Percentiles rank a stretch among this genome's conserved stretches.
phyloP scores from a whole-genome alignment of 2,888 invertebrate genomes.

The Linyphia triangularis region DNA sequence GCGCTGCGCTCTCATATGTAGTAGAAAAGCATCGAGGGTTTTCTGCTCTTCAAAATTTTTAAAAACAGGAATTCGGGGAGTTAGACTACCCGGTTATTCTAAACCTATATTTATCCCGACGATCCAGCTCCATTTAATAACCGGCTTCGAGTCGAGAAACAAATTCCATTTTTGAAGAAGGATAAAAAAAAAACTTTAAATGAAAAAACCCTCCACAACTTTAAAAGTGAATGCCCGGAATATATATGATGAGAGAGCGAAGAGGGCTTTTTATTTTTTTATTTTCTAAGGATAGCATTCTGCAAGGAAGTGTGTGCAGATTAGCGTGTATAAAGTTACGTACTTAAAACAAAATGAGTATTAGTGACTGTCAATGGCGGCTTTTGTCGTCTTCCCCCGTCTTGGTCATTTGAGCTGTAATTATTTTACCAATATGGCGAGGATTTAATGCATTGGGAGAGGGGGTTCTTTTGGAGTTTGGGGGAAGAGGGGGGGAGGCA shows the following conservation, averaged over 20 bases:
- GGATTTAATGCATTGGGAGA: slow-evolving; percentile 24
- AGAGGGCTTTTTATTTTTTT: neutral
- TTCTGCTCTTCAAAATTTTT: slow-evolving; percentile 13
- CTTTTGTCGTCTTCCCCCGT: slow-evolving; percentile 8
- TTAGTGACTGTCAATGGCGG: slow-evolving; percentile 60
- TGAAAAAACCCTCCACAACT: slow-evolving; percentile 32
- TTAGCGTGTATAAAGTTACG: slow-evolving; percentile 57
- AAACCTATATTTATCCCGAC: slow-evolving; percentile 60
- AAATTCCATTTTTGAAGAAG: slow-evolving; percentile 57
- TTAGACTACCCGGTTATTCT: slow-evolving; percentile 8
- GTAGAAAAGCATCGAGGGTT: too few relatives aligned
- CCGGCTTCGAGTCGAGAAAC: slow-evolving; percentile 58
- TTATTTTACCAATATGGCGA: slow-evolving; percentile 71
- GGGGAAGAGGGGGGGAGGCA: neutral
- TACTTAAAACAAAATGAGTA: slow-evolving; percentile 57
- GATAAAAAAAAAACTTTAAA: slow-evolving; percentile 4
- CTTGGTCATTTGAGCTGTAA: slow-evolving; percentile 67
- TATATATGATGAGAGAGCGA: neutral
- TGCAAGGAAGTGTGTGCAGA: neutral
- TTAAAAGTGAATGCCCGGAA: neutral
- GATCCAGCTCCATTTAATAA: slow-evolving; percentile 51
- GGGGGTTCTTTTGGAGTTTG: slow-evolving; percentile 6
- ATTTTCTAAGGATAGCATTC: too few relatives aligned
- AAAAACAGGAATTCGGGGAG: slow-evolving; percentile 1
- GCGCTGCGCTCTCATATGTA: neutral